A percentile compares a stretch with the other conserved stretches of the same genome.
phyloP scores from a whole-genome alignment of 2,797 vertebrate genomes.

The Falco concolor region DNA sequence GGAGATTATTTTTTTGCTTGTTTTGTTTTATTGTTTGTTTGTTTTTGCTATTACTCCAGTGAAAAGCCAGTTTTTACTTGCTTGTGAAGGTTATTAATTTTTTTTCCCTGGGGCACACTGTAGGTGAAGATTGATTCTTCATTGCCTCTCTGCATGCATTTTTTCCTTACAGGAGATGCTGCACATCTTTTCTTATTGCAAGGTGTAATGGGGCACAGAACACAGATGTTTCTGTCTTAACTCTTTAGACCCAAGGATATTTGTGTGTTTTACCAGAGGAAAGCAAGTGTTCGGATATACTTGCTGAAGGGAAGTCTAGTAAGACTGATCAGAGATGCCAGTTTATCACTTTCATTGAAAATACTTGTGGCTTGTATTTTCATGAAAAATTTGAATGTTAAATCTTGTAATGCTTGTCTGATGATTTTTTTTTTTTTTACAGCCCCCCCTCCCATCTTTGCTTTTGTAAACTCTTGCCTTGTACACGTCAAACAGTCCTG shows the following conservation, averaged over 20 bases:
- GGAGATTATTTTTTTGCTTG: neutral
- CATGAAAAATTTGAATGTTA: neutral
- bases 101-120: neutral
- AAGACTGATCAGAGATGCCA: neutral
- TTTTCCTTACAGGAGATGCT: neutral
- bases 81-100: neutral
- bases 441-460: neutral
- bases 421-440: fast-evolving
- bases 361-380: neutral
- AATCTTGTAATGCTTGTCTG: neutral
- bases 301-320: neutral
- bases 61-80: neutral
- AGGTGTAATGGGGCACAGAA: neutral
- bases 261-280: neutral
- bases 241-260: neutral
- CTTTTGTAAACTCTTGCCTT: neutral
- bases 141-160: neutral
- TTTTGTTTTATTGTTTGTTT: no score
- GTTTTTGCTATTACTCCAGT: neutral
- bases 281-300: neutral
- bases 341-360: neutral
- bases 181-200: neutral
- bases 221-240: neutral
- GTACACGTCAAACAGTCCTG: neutral
- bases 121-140: neutral